Evolutionary conservation across 2,888 invertebrate species (phyloP), one percentile per base, ranked within the genome.

Genomic region (Clepsis dumicolana): DNA sequence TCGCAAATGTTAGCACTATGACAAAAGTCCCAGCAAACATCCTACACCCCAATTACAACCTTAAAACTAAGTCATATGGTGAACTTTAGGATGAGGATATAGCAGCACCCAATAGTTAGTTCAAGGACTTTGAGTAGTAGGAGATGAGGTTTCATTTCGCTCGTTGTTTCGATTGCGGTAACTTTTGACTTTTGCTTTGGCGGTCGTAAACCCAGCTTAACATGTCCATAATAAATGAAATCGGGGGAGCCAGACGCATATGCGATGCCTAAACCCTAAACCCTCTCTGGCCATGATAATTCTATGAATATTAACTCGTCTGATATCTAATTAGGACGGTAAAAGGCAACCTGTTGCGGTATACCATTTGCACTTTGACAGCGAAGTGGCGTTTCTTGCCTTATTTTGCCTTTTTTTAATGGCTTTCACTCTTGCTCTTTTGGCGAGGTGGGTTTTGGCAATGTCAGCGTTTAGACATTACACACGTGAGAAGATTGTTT

Each of bases 201-300:
- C 29, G 18, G 38, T 41, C 72, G 71, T 70, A 60, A 73, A 73
- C 65, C 72, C 71, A 70, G 73, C 72, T 77, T 76, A 75, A 52
- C 62, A 50, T 72, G 72, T 75, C 71, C 75, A 74, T 74, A 72
- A 75, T 74, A 73, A 75, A 78, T 74, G 74, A 68, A 69, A 71
- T 65, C 72, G 41, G 65, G 64, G 68, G 71, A 73, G 54, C 70
- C 71, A 60, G 70, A 74, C 67, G 65, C 73, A 73, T 74, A 73
- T 70, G 65, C 62, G 71, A 72, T 66, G 68, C 64, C 57, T 54
- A 38, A 59, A 35, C 16, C 44, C 38, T n/a, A 29, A 29, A 7
- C 52, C 54, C 54, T 29, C 54, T 41, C n/a, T 38, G 57, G 38
- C 38, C 59, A 41, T 41, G 59, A 59, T 59, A 59, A 59, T 59